Base-by-base conservation (phyloP, 2,888 invertebrate genomes). In the Resseliella maxima region DNA sequence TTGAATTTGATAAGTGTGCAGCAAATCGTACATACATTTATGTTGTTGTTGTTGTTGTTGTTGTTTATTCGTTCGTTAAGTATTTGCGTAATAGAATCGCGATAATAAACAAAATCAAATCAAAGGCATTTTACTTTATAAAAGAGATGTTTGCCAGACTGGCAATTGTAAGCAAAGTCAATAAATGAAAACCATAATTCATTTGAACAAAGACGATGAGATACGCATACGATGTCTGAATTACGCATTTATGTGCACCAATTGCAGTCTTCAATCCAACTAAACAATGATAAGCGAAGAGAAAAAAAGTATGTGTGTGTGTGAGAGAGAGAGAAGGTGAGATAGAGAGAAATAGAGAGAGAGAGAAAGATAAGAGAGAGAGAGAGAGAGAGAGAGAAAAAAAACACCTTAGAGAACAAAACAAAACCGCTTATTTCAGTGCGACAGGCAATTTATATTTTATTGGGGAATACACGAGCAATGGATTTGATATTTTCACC, bases 101-200 rank as follows among this genome's bases (percentile, higher is more conserved):
- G 72, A 72, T 35, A 72, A n/a, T 31, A 72, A 72, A 72, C 72
- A 72, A 72, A n/a, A 72, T 72, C 72, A n/a, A n/a, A n/a, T n/a
- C 18, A 18, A 31, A 31, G 31, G 72, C 31, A n/a, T 27, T 31
- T 15, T 59, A 59, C 1, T 15, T 35, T 1, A 1, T 24, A 59
- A 24, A 24, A 24, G 59, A 24, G 46, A 2, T 50, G 18, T 18
- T 2, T 15, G 46, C 18, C 59, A n/a, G 5, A 59, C 24, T 24
- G n/a, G 27, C 24, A 6, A 59, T 24, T 59, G 6, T 3, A 3
- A 27, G 24, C n/a, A 24, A 24, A 59, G 27, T 59, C 59, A 59
- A 59, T 59, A 59, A 50, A 2, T 50, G 12, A 50, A 50, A 18
- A 12, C 6, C 59, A 59, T 59, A 59, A 59, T 59, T 59, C 59